Base-by-base conservation (phyloP, 1,140 invertebrate genomes). In the Drosophila virilis region DNA sequence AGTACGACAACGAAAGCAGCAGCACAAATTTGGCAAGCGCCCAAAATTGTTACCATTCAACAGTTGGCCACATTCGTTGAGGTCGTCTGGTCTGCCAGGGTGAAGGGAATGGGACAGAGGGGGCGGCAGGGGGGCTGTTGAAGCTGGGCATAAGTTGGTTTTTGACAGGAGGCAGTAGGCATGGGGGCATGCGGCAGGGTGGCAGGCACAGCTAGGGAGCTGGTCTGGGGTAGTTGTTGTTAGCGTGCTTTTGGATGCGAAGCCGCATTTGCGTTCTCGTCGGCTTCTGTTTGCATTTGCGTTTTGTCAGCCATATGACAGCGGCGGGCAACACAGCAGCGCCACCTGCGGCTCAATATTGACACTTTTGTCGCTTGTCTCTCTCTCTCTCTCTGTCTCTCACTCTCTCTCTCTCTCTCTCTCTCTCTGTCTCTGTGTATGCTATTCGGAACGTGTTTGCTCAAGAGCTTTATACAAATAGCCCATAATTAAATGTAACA, bases 241-340 rank as follows among this genome's bases (percentile, higher is more conserved):
- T 69, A 66, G 57, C 57, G 33, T 69, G 71, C 22, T 78, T 85
- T 78, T 70, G 59, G 78, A 69, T 59, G 70, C 75, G 85, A 88
- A 80, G 82, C 67, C 83, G 70, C 75, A 62, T 58, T 73, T 72
- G 74, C 50, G 67, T 60, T 40, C 73, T 51, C 60, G 40, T 67
- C 74, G 82, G 83, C 81, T 85, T 86, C 37, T 85, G 83, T 85
- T 85, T 88, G 75, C 82, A 75, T 86, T 85, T 86, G 71, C 83
- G 79, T 85, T 86, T 85, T 88, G 83, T 82, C 78, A 82, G 82
- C 64, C 71, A 66, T 68, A 66, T 86, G 82, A 86, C 82, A 85
- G 81, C 81, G 59, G 28, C 48, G 60, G 72, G 8, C 38, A 57
- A 5, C 55, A 58, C 72, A 72, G 76, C 75, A 76, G 67, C 75